Evolutionary conservation across 2,113 vertebrate genomes (phyloP).

Genomic region (Glareola pratincola): DNA sequence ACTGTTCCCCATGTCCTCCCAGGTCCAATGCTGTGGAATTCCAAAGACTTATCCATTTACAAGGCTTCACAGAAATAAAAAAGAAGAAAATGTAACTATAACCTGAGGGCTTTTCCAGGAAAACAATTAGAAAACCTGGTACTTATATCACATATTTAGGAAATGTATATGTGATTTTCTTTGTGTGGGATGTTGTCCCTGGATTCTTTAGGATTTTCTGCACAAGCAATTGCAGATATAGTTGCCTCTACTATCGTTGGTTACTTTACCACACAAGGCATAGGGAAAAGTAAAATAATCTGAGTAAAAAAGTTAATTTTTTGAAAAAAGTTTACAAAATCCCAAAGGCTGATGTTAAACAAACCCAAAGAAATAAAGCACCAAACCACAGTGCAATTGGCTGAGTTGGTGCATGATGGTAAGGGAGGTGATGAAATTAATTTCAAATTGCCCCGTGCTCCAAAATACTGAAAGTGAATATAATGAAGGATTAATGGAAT

Average conservation of each 20-base stretch:
- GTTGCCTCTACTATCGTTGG: not conserved
- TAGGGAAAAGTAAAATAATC: not conserved
- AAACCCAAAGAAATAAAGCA: not conserved
- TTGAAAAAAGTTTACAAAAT: not conserved
- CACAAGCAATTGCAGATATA: not conserved
- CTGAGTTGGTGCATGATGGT: not conserved
- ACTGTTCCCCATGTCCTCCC: fast-evolving
- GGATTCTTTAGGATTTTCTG: not conserved
- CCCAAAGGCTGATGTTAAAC: not conserved
- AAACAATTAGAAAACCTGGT: not conserved
- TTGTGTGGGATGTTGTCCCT: not conserved
- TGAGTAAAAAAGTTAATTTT: not conserved
- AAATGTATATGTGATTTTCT: not conserved
- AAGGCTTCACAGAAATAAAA: not conserved
- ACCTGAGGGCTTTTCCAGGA: not conserved
- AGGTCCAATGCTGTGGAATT: fast-evolving
- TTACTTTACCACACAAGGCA: not conserved
- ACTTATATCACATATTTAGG: not conserved
- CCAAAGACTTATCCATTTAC: not conserved
- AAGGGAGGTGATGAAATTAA: not conserved
- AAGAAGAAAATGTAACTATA: not conserved
- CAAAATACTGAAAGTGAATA: not conserved
- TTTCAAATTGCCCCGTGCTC: not conserved
- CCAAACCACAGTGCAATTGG: not conserved
- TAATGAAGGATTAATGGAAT: not conserved